These are phyloP conservation scores for Watsonalla binaria DNA, from an alignment of 2,888 invertebrate species.

Conservation along the genomic window DNA sequence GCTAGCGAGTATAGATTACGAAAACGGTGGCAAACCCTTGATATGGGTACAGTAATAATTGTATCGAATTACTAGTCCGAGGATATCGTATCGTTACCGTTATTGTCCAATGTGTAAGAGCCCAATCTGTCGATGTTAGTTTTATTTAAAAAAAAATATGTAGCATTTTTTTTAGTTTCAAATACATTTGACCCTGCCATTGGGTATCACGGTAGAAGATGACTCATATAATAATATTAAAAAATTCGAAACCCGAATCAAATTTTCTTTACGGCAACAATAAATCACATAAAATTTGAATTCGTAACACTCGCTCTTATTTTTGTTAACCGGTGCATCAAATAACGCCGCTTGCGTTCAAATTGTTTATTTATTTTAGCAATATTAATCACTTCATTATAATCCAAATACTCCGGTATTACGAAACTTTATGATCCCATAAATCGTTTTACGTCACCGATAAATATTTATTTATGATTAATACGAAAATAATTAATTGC, in stretches of 20 bases:
- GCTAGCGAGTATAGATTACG: too few species aligned
- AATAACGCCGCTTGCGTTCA: conserved; percentile 15
- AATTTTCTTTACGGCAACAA: not conserved
- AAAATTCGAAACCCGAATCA: not conserved
- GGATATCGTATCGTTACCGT: too few species aligned
- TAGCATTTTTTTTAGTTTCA: too few species aligned
- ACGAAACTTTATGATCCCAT: conserved; percentile 34
- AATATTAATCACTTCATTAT: conserved; percentile 44
- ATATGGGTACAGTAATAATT: too few species aligned
- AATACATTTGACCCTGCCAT: too few species aligned
- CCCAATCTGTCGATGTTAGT: too few species aligned
- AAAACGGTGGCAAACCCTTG: too few species aligned
- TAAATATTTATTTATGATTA: conserved; percentile 60
- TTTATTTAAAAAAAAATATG: too few species aligned
- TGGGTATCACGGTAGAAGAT: too few species aligned
- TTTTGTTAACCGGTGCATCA: conserved; percentile 19
- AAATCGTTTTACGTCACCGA: conserved; percentile 45
- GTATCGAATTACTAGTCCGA: too few species aligned
- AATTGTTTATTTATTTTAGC: conserved; percentile 30
- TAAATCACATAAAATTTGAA: not conserved
- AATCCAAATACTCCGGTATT: conserved; percentile 25
- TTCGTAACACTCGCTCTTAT: conserved; percentile 5
- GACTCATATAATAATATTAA: not conserved
- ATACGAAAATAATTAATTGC: conserved; percentile 54
- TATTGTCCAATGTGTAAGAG: too few species aligned